Base-by-base conservation (phyloP, 2,113 vertebrate species). In the Telmatochromis sp. region DNA sequence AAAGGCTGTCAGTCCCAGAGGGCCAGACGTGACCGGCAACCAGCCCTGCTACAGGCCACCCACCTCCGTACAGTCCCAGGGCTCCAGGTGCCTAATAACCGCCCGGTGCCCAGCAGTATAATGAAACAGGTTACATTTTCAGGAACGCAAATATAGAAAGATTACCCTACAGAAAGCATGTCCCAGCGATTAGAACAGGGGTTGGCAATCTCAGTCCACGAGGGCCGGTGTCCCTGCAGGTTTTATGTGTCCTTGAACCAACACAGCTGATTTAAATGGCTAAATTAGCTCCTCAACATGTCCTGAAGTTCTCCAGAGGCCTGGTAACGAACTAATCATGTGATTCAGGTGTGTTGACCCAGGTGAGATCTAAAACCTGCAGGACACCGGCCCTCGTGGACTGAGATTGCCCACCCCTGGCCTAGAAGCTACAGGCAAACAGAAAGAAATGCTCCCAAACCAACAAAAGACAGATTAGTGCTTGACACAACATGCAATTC, bases 121-220 rank as follows among this genome's bases (percentile, higher is more conserved):
- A 60, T 19, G 28, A 60, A 60, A 60, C 28, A 6, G 57, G 57
- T 60, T 33, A 3, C 58, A 63, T 0, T 63, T 63, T 63, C 17
- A 63, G 17, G 31, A 35, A 63, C 0, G 2, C 58, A 63, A 63
- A 63, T 63, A 19, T 63, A 63, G 0, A n/a, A 63, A 19, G 9
- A 63, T 63, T 35, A 63, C 17, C 58, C 58, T 35, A 35, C 58
- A 63, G 58, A 63, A 63, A 35, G 31, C 31, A 35, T 63, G 58
- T 63, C 31, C 31, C 58, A 63, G 58, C 1, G 4, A 0, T 1
- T 3, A 63, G 9, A 15, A 28, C 7, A 26, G 54, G 12, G 54
- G 54, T 28, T 7, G 54, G 7, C 54, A 57, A 28, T 57, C 23
- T 14, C 23, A 57, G 23, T 14, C 12, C 23, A 2, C 7, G 13